Evolutionary conservation across 1,140 invertebrate species (phyloP), one percentile per base, ranked within the genome.

Genomic region (Ladona fulva): DNA sequence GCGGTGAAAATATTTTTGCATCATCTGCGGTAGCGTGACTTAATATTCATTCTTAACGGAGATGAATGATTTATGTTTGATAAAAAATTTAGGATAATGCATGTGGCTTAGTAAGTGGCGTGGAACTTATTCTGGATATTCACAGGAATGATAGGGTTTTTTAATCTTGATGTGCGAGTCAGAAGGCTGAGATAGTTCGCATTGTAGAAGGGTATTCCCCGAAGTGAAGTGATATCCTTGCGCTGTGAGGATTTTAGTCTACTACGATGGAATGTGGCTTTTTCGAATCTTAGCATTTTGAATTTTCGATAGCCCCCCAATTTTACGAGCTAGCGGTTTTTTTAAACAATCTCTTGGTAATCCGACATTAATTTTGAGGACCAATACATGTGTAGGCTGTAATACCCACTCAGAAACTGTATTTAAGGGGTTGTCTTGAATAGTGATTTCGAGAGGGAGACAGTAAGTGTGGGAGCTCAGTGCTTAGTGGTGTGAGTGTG

Each of bases 231-330:
- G 52, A 66, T 66, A 19, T 66, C 52, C 52, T 66, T 66, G 52
- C 52, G 52, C 52, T 66, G 52, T 66, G 52, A 66, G 52, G 52
- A 66, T 66, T 66, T 66, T 66, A 66, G 52, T 66, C 52, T 66
- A 66, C 52, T 66, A 66, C n/a, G 52, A 22, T 66, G 52, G 52
- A 22, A 19, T 22, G n/a, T 66, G 52, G 52, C 52, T 66, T 66
- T 66, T 66, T 6, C 52, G 52, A 66, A 66, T 66, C 52, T 66
- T 66, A 66, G 52, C 52, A 12, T 66, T 66, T 37, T 66, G n/a
- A 66, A 66, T 66, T 66, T 19, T 66, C n/a, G 44, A 52, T 52
- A 52, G 44, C 44, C 44, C 14, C 52, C 52, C 52, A 66, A 19
- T 19, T 66, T 19, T 19, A 52, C 52, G 52, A 66, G 52, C 3